Conservation (phyloP, 2,113 vertebrate species). For the Stegostoma tigrinum region DNA sequence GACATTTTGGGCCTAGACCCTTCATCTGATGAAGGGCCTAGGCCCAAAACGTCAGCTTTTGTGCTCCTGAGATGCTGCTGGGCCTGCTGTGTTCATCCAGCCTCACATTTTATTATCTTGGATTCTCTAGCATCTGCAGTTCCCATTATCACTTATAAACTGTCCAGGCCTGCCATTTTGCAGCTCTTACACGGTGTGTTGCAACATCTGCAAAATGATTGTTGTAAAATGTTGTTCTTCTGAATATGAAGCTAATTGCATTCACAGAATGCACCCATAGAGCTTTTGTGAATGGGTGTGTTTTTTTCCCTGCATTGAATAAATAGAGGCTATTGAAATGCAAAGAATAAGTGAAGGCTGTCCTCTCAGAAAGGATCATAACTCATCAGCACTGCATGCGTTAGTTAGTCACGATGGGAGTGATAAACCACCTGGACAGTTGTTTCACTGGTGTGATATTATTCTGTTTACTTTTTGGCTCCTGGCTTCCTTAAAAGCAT, state of each 20-base stretch:
- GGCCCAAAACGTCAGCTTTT: too few species aligned
- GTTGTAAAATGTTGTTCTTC: background rate
- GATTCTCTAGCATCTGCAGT: too few species aligned
- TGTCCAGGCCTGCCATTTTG: background rate
- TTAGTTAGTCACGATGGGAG: background rate
- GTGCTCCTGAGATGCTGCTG: too few species aligned
- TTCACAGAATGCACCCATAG: background rate
- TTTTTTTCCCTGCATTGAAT: background rate
- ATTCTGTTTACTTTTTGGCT: conserved; percentile 15
- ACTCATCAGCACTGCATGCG: conserved; percentile 1
- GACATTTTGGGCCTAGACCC: too few species aligned
- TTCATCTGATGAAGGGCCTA: too few species aligned
- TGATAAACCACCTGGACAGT: background rate
- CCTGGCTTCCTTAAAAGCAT: background rate
- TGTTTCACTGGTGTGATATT: background rate
- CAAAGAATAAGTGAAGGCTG: background rate
- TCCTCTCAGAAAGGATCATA: background rate
- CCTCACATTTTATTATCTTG: too few species aligned
- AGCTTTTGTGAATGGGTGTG: background rate
- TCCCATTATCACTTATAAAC: too few species aligned
- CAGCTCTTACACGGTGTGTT: background rate
- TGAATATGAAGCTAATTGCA: background rate
- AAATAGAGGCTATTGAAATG: background rate
- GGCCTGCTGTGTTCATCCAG: too few species aligned
- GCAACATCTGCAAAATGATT: background rate